These are phyloP conservation scores for Onthophagus sagittarius DNA, from an alignment of 2,888 invertebrate genomes.

Conservation along the genomic window DNA sequence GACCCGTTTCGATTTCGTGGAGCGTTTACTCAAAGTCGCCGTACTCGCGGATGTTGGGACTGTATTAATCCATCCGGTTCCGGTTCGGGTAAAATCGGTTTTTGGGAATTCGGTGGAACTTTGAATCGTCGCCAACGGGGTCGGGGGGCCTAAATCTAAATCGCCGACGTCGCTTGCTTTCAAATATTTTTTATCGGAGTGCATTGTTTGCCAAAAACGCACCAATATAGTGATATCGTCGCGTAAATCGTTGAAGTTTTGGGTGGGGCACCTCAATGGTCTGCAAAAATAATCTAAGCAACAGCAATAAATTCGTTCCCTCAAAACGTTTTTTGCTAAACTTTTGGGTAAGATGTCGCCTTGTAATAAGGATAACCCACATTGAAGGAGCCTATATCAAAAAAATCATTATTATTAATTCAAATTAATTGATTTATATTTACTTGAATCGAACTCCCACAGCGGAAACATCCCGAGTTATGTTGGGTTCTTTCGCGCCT, in stretches of 20 bases:
- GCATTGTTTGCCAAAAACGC: conserved; percentile 95
- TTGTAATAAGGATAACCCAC: conserved; percentile 90
- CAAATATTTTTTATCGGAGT: conserved; percentile 89
- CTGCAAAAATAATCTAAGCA: conserved; percentile 96
- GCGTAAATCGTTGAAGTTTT: conserved; percentile 69
- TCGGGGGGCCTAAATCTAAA: conserved; percentile 43
- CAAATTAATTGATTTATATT: too few species aligned
- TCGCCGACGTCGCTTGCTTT: conserved; percentile 77
- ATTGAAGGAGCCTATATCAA: too few species aligned
- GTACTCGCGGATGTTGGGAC: conserved; percentile 69
- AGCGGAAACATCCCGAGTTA: conserved; percentile 84
- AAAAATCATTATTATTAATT: too few species aligned
- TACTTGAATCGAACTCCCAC: conserved; percentile 90
- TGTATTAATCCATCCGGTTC: conserved; percentile 92
- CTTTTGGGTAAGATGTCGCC: conserved; percentile 86
- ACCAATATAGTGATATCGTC: conserved; percentile 88
- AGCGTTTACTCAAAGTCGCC: conserved; percentile 69
- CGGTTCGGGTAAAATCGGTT: conserved; percentile 57
- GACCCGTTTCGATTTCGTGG: conserved; percentile 66
- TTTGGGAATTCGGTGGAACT: conserved; percentile 44
- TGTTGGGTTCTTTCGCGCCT: conserved; percentile 65
- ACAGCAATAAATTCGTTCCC: conserved; percentile 92
- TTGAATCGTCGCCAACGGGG: conserved; percentile 37
- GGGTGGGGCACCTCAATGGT: conserved; percentile 83
- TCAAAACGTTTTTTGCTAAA: conserved; percentile 83